phyloP scores from a whole-genome alignment of 2,797 vertebrate genomes.

The Antrozous pallidus region DNA sequence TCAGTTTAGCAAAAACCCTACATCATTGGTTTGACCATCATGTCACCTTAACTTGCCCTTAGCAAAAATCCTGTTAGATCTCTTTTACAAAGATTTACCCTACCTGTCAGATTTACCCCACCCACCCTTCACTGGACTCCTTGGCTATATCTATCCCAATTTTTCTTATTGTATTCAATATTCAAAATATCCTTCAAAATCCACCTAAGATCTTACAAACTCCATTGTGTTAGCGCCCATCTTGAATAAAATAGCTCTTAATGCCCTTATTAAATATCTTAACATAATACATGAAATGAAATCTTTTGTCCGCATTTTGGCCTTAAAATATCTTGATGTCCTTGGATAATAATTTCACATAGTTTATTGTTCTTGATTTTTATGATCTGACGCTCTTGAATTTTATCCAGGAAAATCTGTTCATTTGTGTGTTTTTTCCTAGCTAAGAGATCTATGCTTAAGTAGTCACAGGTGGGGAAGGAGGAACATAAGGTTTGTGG shows the following conservation, averaged over 20 bases:
- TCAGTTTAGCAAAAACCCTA: background rate
- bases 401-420: background rate
- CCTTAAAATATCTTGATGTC: background rate
- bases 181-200: too few relatives aligned
- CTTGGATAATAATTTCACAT: background rate
- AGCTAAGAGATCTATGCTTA: background rate
- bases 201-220: background rate
- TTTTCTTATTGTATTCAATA: background rate
- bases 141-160: background rate
- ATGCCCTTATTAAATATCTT: background rate
- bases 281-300: background rate
- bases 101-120: background rate
- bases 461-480: background rate
- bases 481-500: background rate
- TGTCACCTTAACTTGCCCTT: background rate
- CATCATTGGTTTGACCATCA: background rate
- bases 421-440: background rate
- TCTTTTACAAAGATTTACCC: background rate
- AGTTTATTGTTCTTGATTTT: background rate
- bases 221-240: background rate
- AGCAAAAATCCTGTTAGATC: background rate
- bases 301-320: background rate
- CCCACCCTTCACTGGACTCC: accelerated
- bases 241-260: background rate
- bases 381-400: background rate